These are phyloP conservation scores for Bombus sylvicola DNA, from an alignment of 1,140 invertebrate species.

Conservation along the genomic window DNA sequence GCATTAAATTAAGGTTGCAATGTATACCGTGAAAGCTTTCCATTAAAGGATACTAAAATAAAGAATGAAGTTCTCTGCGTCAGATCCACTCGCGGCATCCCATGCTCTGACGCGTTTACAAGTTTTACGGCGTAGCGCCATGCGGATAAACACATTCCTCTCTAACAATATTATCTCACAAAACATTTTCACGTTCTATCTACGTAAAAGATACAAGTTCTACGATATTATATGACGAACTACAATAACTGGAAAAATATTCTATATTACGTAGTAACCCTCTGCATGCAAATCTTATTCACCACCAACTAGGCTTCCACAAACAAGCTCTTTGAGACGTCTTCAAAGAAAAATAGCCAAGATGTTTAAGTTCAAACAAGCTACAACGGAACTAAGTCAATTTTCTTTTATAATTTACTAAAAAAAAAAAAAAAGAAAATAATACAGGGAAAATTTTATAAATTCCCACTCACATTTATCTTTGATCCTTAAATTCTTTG, in stretches of 20 bases:
- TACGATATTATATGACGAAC: background rate
- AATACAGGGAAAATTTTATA: background rate
- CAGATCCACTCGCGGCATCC: background rate
- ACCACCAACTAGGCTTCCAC: background rate
- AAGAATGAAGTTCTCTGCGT: slow-evolving; percentile 12
- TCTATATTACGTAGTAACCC: too few relatives aligned
- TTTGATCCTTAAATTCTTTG: too few relatives aligned
- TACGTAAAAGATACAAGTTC: background rate
- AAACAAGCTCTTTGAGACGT: background rate
- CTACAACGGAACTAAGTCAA: background rate
- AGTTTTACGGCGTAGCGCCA: background rate
- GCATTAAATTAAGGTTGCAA: slow-evolving; percentile 12
- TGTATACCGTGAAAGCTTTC: slow-evolving; percentile 13
- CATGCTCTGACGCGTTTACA: background rate
- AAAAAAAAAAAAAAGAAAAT: too few relatives aligned
- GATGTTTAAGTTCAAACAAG: background rate
- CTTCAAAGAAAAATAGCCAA: background rate
- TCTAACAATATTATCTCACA: background rate
- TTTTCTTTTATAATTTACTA: background rate
- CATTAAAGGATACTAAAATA: slow-evolving; percentile 7
- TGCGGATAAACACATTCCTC: background rate
- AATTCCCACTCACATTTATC: too few relatives aligned
- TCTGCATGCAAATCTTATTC: background rate
- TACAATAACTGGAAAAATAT: background rate
- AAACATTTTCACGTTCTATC: background rate